Conservation (phyloP, 2,888 invertebrate species). For the Panzeria rudis region DNA sequence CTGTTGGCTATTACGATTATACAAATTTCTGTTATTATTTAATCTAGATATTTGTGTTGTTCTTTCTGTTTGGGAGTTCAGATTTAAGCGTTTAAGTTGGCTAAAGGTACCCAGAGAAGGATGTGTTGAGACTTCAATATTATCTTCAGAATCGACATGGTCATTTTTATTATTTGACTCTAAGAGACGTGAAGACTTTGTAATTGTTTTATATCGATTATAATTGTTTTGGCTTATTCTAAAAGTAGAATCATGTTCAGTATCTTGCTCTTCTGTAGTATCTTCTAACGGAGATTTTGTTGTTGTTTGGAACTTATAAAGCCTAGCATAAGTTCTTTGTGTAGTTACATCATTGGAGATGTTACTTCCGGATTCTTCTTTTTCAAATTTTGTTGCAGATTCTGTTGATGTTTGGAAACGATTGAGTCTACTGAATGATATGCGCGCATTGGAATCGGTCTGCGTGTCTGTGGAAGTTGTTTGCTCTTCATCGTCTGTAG, state of each 20-base stretch:
- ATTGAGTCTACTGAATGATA: constrained; percentile 49
- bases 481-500: not conserved
- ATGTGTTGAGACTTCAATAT: constrained; percentile 61
- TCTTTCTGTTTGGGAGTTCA: constrained; percentile 65
- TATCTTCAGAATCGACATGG: constrained; percentile 2
- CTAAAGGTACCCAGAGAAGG: constrained; percentile 57
- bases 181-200: not conserved
- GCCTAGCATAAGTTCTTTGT: constrained; percentile 49
- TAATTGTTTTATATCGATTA: constrained; percentile 47
- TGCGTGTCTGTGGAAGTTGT: not conserved
- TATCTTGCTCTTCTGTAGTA: not conserved
- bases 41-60: constrained; percentile 65
- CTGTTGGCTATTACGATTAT: constrained; percentile 49
- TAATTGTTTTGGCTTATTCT: not conserved
- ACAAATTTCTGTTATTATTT: constrained; percentile 73
- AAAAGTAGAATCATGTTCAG: not conserved
- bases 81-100: constrained; percentile 51
- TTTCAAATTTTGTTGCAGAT: not conserved
- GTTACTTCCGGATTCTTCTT: not conserved
- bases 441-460: constrained; percentile 52
- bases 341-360: constrained; percentile 24
- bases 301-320: constrained; percentile 53
- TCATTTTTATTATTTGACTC: not conserved
- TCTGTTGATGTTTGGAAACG: constrained; percentile 51
- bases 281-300: constrained; percentile 19